These are phyloP conservation scores for Schizaphis graminum DNA, from an alignment of 2,888 invertebrate species.

Conservation along the genomic window DNA sequence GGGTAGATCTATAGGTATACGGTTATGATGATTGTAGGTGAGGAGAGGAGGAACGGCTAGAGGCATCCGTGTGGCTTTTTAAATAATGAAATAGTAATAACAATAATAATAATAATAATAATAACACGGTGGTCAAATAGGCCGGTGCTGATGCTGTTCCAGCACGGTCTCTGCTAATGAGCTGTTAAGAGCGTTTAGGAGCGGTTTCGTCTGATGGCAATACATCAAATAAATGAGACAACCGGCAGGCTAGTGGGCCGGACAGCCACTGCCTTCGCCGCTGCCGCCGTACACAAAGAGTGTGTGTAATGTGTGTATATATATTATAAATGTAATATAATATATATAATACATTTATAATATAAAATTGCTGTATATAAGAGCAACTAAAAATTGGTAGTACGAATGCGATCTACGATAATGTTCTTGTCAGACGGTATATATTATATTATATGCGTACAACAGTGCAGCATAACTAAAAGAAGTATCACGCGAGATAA, in stretches of 20 bases:
- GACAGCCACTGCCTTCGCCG: constrained; percentile 15
- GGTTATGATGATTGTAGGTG: not conserved
- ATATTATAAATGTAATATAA: not conserved
- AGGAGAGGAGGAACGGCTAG: not conserved
- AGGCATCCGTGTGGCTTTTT: constrained; percentile 45
- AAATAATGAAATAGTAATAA: constrained; percentile 59
- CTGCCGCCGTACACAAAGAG: constrained; percentile 8
- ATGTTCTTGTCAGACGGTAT: constrained; percentile 2
- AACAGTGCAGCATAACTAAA: not conserved
- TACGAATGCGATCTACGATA: constrained; percentile 43
- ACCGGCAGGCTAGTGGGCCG: constrained; percentile 47
- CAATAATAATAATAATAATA: constrained; percentile 59
- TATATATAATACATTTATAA: not conserved
- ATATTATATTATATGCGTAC: not conserved
- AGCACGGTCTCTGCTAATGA: constrained; percentile 51
- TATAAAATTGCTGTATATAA: not conserved
- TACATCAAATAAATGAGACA: constrained; percentile 65
- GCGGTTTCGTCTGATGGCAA: constrained; percentile 59
- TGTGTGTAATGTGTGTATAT: not conserved
- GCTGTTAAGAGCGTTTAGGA: constrained; percentile 64
- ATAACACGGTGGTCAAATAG: constrained; percentile 45
- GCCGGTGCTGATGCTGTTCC: constrained; percentile 16
- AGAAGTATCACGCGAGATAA: not conserved
- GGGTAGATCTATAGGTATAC: not conserved
- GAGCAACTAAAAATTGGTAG: not conserved